Conservation (phyloP, 2,797 vertebrate genomes). For the Petrocephalus sullivani region DNA sequence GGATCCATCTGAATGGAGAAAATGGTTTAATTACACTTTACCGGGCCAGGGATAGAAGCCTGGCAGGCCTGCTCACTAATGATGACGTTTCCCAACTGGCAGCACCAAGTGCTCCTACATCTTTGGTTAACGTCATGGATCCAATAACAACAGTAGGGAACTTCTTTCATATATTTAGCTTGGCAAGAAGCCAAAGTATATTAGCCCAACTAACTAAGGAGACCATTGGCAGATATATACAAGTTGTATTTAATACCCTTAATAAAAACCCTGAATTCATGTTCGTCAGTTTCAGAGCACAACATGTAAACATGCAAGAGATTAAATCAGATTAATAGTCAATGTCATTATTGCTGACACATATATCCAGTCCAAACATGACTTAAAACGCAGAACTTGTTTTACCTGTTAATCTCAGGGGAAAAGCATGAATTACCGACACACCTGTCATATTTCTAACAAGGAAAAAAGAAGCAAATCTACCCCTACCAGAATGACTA, state of each 20-base stretch:
- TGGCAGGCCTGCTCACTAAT: background rate
- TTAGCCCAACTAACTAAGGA: background rate
- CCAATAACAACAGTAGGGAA: background rate
- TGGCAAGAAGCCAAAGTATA: background rate
- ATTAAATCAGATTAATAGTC: background rate
- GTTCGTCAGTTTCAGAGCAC: background rate
- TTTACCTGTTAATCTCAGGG: constrained; percentile 23
- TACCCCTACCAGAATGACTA: background rate
- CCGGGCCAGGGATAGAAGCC: background rate
- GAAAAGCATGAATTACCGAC: background rate
- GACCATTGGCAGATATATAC: background rate
- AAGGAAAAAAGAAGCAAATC: background rate
- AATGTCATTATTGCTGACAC: background rate
- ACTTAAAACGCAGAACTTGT: constrained; percentile 16
- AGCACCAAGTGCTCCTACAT: background rate
- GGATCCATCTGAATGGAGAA: constrained; percentile 8
- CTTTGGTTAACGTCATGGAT: background rate
- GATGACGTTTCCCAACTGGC: background rate
- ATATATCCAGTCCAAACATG: constrained; percentile 17
- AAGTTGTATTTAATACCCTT: background rate
- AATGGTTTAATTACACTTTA: background rate
- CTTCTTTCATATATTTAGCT: background rate
- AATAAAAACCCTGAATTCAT: background rate
- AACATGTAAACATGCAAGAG: background rate
- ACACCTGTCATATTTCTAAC: background rate